Conservation (phyloP, 2,113 vertebrate species). For the Serinus canaria region DNA sequence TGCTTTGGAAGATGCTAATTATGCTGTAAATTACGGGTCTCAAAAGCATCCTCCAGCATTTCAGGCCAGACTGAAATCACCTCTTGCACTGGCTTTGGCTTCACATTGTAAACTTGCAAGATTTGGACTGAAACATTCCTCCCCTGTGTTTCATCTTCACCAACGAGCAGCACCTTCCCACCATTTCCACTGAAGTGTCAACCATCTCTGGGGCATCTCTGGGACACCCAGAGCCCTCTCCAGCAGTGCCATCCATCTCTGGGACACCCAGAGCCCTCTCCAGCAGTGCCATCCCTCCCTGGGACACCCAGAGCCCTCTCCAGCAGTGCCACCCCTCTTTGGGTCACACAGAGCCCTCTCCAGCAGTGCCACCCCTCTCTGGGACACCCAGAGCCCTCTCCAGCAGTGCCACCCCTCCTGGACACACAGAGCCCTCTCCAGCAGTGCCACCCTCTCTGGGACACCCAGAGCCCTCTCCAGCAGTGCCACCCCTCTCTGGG, state of each 20-base stretch:
- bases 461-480: neutral
- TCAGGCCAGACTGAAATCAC: neutral
- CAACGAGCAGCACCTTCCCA: accelerated
- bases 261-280: neutral
- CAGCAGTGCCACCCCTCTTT: neutral
- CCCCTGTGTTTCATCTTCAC: neutral
- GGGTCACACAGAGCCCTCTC: neutral
- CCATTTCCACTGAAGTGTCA: neutral
- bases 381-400: neutral
- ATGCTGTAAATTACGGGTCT: neutral
- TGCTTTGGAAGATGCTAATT: neutral
- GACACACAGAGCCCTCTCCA: neutral
- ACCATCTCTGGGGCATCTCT: no score
- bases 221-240: neutral
- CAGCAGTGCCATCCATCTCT: no score
- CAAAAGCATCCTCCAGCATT: neutral
- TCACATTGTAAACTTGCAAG: neutral
- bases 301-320: neutral
- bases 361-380: neutral
- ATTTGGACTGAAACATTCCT: neutral
- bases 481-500: neutral
- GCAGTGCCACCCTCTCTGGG: neutral
- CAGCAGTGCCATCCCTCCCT: neutral
- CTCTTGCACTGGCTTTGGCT: neutral
- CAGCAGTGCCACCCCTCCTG: neutral